These are phyloP conservation scores for Ceraclea dissimilis DNA, from an alignment of 2,888 invertebrate species.

Conservation along the genomic window DNA sequence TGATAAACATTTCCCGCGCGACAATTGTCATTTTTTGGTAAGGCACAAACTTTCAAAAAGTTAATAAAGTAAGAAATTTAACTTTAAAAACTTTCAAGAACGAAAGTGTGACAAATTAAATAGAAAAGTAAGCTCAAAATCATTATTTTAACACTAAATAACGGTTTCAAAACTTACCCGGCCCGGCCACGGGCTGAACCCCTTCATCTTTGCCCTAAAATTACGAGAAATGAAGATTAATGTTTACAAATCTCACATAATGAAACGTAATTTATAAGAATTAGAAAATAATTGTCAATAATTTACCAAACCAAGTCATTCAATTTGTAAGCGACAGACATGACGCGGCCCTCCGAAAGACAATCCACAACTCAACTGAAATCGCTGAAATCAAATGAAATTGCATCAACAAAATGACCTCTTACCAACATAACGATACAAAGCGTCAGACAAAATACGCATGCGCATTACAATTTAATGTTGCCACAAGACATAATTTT, in stretches of 20 bases:
- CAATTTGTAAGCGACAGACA: conserved; percentile 33
- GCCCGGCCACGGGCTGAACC: conserved; percentile 94
- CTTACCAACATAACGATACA: conserved; percentile 12
- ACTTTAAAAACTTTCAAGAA: background rate
- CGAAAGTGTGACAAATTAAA: background rate
- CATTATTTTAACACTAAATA: conserved; percentile 27
- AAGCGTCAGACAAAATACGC: conserved; percentile 14
- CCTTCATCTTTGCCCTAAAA: conserved; percentile 97
- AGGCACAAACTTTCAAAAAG: conserved; percentile 21
- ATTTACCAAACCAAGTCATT: conserved; percentile 48
- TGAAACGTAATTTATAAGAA: background rate
- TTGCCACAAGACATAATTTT: no score
- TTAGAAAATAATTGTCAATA: background rate
- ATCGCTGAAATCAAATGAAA: conserved; percentile 6
- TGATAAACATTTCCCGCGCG: conserved; percentile 28
- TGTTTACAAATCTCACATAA: background rate
- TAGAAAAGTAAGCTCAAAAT: background rate
- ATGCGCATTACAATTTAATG: conserved; percentile 1
- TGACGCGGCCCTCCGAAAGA: conserved; percentile 27
- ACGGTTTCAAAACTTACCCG: conserved; percentile 64
- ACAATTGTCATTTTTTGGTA: conserved; percentile 3
- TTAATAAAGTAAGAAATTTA: background rate
- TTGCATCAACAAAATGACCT: background rate
- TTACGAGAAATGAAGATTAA: conserved; percentile 22
- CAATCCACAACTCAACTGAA: conserved; percentile 44